phyloP scores from a whole-genome alignment of 2,797 vertebrate species.

The Dermochelys coriacea region DNA sequence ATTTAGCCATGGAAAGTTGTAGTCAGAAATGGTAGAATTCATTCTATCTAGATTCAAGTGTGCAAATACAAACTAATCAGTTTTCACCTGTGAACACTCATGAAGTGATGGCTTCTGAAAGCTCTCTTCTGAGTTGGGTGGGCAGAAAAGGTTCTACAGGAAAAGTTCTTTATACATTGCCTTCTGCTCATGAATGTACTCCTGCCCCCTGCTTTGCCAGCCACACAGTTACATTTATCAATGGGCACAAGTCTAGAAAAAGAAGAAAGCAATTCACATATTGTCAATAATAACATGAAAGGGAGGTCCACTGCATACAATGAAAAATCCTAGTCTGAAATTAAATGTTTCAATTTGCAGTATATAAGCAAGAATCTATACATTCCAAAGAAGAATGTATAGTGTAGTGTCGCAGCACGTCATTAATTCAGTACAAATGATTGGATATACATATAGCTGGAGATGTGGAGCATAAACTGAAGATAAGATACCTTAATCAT shows the following conservation, averaged over 20 bases:
- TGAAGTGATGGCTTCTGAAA: neutral
- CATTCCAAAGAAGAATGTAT: neutral
- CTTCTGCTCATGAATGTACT: neutral
- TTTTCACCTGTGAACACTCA: too few relatives aligned
- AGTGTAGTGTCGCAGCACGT: neutral
- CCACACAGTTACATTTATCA: neutral
- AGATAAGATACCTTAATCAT: neutral
- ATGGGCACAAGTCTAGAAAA: neutral
- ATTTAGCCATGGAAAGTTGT: too few relatives aligned
- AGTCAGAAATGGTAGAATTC: too few relatives aligned
- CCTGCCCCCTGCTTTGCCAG: neutral
- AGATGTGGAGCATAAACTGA: neutral
- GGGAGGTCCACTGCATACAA: neutral
- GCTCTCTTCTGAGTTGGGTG: neutral
- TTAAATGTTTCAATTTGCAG: neutral
- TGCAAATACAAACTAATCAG: too few relatives aligned
- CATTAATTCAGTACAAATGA: neutral
- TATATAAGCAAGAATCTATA: neutral
- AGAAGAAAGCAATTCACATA: neutral
- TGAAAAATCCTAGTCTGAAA: neutral
- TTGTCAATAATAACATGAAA: neutral
- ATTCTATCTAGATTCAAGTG: too few relatives aligned
- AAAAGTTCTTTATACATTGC: neutral
- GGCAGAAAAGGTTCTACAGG: neutral
- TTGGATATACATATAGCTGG: neutral